Evolutionary conservation across 1,140 invertebrate species (phyloP).

Genomic region (Bombus cullumanus): DNA sequence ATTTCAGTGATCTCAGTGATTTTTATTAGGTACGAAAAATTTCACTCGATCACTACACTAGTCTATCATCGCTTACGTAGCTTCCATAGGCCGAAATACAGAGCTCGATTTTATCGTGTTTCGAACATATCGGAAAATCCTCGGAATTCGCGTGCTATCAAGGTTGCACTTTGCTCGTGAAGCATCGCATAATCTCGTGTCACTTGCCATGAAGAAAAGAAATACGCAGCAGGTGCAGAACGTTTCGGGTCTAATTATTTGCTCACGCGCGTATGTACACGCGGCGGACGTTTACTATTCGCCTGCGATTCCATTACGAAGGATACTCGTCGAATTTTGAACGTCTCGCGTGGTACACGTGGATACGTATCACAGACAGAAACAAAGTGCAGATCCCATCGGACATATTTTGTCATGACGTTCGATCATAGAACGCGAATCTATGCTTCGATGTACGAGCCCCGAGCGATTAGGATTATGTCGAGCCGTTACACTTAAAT

Average conservation of each 20-base stretch:
- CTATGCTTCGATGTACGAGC: background rate
- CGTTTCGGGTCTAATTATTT: conserved; percentile 16
- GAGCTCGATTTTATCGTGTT: conserved; percentile 13
- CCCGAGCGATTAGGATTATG: background rate
- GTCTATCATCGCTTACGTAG: background rate
- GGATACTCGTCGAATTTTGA: background rate
- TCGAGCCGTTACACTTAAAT: background rate
- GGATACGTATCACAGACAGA: background rate
- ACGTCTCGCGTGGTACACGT: background rate
- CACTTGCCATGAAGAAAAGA: background rate
- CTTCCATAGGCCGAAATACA: background rate
- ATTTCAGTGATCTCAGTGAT: background rate
- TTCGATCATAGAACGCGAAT: background rate
- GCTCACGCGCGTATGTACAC: background rate
- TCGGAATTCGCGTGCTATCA: conserved; percentile 2
- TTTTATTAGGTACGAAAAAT: background rate
- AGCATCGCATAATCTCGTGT: background rate
- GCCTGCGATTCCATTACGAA: background rate
- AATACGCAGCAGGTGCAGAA: background rate
- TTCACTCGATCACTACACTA: background rate
- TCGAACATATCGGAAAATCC: conserved; percentile 35
- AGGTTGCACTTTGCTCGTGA: background rate
- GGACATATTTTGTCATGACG: background rate
- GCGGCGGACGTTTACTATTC: background rate
- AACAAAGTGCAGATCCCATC: background rate